Conservation (phyloP, 1,140 invertebrate genomes). For the Drosophila ohnishii region DNA sequence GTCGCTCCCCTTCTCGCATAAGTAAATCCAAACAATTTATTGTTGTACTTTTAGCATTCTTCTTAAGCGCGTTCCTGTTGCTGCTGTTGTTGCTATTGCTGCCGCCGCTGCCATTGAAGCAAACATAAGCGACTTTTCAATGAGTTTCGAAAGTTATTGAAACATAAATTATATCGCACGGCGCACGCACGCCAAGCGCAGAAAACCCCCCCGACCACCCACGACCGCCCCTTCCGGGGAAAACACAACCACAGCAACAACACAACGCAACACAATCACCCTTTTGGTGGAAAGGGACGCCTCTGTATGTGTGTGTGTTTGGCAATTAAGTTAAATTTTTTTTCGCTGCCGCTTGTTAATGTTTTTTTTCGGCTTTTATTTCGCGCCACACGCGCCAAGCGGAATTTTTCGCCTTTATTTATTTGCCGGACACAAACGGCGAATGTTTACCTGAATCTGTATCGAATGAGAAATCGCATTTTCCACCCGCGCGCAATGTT, state of each 20-base stretch:
- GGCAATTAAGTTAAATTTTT: constrained; percentile 79
- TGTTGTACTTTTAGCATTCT: constrained; percentile 81
- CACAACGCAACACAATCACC: constrained; percentile 58
- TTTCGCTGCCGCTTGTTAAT: constrained; percentile 73
- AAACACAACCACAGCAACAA: constrained; percentile 56
- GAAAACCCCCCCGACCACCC: constrained; percentile 21
- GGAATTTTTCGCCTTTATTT: constrained; percentile 62
- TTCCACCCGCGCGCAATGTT: constrained; percentile 55
- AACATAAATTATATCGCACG: constrained; percentile 80
- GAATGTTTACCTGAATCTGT: constrained; percentile 50
- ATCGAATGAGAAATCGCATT: constrained; percentile 64
- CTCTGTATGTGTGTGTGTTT: constrained; percentile 49
- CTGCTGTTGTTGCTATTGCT: constrained; percentile 43
- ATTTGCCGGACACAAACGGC: constrained; percentile 65
- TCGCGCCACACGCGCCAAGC: constrained; percentile 58
- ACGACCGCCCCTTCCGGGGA: constrained; percentile 26
- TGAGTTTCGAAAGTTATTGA: constrained; percentile 81
- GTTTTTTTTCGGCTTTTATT: constrained; percentile 41
- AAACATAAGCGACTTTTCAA: constrained; percentile 81
- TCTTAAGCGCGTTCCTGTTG: constrained; percentile 66
- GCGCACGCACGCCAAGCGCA: constrained; percentile 75
- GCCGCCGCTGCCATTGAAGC: constrained; percentile 71
- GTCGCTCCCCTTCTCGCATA: constrained; percentile 30
- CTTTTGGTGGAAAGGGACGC: constrained; percentile 30
- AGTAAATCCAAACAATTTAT: constrained; percentile 81